Evolutionary conservation across 1,140 invertebrate genomes (phyloP), one percentile per base, ranked within the genome.

Genomic region (Zaprionus africanus): DNA sequence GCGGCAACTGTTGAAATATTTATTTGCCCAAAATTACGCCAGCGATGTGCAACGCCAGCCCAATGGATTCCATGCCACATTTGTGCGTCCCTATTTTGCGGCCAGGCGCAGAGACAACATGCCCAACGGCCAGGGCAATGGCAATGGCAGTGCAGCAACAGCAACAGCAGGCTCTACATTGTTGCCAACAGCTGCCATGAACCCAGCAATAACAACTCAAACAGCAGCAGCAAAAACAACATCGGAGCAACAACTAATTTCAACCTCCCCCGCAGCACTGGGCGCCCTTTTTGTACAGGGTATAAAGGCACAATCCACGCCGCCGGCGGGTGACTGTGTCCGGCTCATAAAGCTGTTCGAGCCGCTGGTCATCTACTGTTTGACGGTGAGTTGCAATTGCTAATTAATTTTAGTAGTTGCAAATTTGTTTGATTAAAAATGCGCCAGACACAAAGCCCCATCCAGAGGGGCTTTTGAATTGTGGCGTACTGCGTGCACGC

Each of bases 281-380:
- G 87, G 84, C 51, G 12, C 46, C 43, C 76, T 92, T 53, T 92
- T 92, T 88, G 79, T 78, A n/a, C 81, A 71, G 57, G 90, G 91
- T 58, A 71, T 92, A 66, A 78, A 83, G 63, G 63, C 81, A 59
- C 38, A 41, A 60, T 63, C 72, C 46, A 79, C 79, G 53, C 90
- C 81, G 59, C 90, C 76, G 24, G 22, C 69, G 58, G 79, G 79
- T 15, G 83, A 92, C 13, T 91, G 81, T 64, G 84, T 59, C n/a
- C 83, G 81, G 77, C 85, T 92, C 80, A 97, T 98, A 71, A 95
- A 96, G 76, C 94, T 98, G 41, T 98, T 98, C 93, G 97, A 98
- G 91, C 96, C 97, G 1, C 95, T 98, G 93, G 97, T 98, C n/a
- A 97, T 98, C 71, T 96, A 96, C 91, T 95, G 96, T 51, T 92